phyloP scores from a whole-genome alignment of 2,888 invertebrate genomes.

The Stenichneumon culpator region DNA sequence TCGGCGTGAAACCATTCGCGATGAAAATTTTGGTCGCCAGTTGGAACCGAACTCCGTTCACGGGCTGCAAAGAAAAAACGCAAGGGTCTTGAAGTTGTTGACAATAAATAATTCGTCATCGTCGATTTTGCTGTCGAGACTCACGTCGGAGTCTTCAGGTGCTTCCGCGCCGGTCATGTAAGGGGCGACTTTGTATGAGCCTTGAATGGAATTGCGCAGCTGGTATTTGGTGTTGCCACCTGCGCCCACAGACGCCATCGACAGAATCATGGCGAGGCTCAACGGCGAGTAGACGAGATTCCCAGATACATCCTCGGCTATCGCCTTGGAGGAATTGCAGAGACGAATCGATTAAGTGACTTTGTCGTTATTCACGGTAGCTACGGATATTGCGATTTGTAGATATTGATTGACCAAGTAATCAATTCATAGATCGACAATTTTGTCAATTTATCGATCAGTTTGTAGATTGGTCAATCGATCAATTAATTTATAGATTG shows the following conservation, averaged over 20 bases:
- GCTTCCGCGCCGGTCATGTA: background rate
- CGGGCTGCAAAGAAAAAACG: constrained; percentile 2
- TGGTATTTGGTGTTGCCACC: constrained; percentile 71
- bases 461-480: no score
- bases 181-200: background rate
- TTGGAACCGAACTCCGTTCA: constrained; percentile 14
- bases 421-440: no score
- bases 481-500: no score
- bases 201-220: background rate
- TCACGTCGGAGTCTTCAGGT: background rate
- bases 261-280: constrained; percentile 79
- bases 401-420: no score
- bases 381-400: background rate
- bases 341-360: background rate
- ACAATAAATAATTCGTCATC: constrained; percentile 68
- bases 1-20: constrained; percentile 85
- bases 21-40: constrained; percentile 91
- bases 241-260: constrained; percentile 78
- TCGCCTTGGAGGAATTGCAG: constrained; percentile 61
- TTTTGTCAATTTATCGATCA: no score
- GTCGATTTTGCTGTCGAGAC: background rate
- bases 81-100: background rate
- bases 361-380: background rate
- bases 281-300: constrained; percentile 80
- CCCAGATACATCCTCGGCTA: constrained; percentile 59